Evolutionary conservation across 2,797 vertebrate genomes (phyloP), one percentile per base, ranked within the genome.

Genomic region (Sparidentex hasta): DNA sequence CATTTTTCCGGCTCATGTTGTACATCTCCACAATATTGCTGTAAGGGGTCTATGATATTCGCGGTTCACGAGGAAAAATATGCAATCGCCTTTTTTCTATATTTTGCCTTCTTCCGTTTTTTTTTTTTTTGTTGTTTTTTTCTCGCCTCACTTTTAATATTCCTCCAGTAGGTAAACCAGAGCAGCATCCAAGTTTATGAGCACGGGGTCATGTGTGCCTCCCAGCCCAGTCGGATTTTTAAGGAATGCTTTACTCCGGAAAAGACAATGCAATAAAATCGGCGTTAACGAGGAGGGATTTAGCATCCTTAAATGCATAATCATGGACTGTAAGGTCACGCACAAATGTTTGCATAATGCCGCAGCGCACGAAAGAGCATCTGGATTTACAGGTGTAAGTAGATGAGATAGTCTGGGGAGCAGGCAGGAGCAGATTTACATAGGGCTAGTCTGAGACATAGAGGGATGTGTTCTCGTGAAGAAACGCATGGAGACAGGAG

Each of bases 401-500:
- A 77, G 66, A 86, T 68, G 78, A 82, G 67, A 65, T 75, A 63
- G 74, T 75, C 57, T 21, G 62, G 61, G 73, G 62, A 72, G 69
- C 59, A 21, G 47, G 62, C 51, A 50, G 69, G 47, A 62, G 65
- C 29, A 72, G 55, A 88, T 88, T 86, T 76, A 73, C 78, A 76
- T 61, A 81, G 81, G 81, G 74, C 74, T 83, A 67, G 77, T 81
- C 74, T 82, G 75, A 65, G 80, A 85, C 76, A 85, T 85, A 74
- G 79, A 87, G 86, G 85, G 78, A 82, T 89, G 89, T 87, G 71
- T 78, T 82, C 76, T 57, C 8, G 77, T 81, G 90, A 91, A 92
- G 88, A 85, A 93, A 94, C 92, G 90, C 87, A 62, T 71, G 76
- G 86, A 90, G 92, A 92, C 91, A 92, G 88, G 80, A 71, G 90